These are phyloP conservation scores for Episyrphus balteatus DNA, from an alignment of 1,140 invertebrate genomes.

Conservation along the genomic window DNA sequence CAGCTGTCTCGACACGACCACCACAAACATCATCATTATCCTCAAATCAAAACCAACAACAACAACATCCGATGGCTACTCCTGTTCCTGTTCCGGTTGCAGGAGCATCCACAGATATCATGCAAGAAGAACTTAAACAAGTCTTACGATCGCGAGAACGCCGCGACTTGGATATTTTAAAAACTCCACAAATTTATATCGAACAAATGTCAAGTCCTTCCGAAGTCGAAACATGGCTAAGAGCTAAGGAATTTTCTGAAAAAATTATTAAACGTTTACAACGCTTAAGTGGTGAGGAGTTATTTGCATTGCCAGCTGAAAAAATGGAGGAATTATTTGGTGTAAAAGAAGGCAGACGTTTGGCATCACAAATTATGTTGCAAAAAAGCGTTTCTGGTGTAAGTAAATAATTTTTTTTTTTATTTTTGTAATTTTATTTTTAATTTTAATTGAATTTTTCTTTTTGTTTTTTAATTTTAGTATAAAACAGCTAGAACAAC, in stretches of 20 bases:
- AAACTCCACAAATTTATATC: constrained; percentile 57
- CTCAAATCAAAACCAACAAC: neutral
- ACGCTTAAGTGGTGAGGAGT: constrained; percentile 49
- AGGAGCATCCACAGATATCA: constrained; percentile 8
- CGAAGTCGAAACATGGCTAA: constrained; percentile 61
- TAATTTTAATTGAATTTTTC: neutral
- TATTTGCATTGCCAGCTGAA: constrained; percentile 49
- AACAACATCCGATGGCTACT: too few relatives aligned
- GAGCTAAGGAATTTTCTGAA: constrained; percentile 56
- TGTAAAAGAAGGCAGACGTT: constrained; percentile 49
- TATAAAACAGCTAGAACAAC: constrained; percentile 49
- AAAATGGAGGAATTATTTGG: constrained; percentile 55
- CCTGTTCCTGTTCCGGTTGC: too few relatives aligned
- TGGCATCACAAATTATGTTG: constrained; percentile 59
- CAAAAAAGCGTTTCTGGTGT: constrained; percentile 62
- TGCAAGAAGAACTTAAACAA: constrained; percentile 56
- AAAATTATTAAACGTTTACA: constrained; percentile 47
- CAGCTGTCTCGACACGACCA: neutral
- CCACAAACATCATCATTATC: neutral
- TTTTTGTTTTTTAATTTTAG: constrained; percentile 31
- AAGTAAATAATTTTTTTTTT: constrained; percentile 23
- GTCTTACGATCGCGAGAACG: constrained; percentile 46
- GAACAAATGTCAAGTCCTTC: constrained; percentile 44
- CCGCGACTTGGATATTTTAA: constrained; percentile 44
- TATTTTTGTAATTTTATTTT: constrained; percentile 2